Percentiles rank a stretch among this genome's conserved stretches.
phyloP scores from a whole-genome alignment of 92 coral and sea anemone genomes.

The Bergia sp. region DNA sequence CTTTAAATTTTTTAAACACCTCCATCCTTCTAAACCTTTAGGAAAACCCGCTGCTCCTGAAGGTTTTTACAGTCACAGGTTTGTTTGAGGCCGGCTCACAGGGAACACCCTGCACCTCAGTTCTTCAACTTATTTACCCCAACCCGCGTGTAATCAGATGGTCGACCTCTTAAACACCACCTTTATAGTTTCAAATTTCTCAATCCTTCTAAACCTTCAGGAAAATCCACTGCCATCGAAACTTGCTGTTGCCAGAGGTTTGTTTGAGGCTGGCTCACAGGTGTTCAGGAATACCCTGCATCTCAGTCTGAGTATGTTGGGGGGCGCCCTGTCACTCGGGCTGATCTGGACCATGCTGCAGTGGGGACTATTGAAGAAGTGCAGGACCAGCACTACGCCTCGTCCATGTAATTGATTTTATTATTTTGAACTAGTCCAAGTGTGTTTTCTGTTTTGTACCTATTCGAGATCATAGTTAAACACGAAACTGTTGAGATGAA shows the following conservation, averaged over 20 bases:
- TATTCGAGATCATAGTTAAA: too few species aligned
- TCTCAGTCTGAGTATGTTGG: background rate
- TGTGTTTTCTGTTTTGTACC: too few species aligned
- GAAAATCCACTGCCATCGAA: background rate
- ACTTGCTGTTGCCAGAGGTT: conserved; percentile 45
- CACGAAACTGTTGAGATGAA: too few species aligned
- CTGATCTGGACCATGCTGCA: background rate
- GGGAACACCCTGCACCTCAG: background rate
- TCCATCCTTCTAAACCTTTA: background rate
- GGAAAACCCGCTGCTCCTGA: background rate
- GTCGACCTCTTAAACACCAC: background rate
- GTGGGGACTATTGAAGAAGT: background rate
- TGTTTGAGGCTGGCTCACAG: conserved; percentile 51
- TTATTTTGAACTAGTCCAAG: background rate
- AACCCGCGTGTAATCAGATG: background rate
- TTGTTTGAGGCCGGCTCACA: conserved; percentile 49
- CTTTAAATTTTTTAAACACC: background rate
- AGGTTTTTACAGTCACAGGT: conserved; percentile 24
- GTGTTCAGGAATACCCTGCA: conserved; percentile 38
- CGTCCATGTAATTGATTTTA: background rate
- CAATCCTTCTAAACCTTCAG: background rate
- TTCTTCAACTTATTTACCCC: background rate
- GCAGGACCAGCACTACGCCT: background rate
- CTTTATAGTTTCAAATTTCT: background rate
- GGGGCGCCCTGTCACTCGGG: background rate